Base-by-base conservation (phyloP, 2,888 invertebrate species). In the Drosophila testacea region DNA sequence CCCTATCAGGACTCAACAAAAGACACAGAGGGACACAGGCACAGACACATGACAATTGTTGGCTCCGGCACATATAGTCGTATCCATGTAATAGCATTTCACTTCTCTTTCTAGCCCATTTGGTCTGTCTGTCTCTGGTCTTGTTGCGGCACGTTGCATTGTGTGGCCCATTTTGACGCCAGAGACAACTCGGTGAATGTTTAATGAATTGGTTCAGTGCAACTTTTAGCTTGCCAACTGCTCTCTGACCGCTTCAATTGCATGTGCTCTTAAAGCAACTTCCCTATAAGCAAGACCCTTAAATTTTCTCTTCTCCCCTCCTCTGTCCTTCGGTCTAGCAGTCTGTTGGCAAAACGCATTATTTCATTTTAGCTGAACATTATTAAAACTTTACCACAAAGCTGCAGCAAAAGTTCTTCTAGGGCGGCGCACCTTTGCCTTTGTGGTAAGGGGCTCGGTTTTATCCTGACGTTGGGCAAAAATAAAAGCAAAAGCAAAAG, bases 311-410 rank as follows among this genome's bases (percentile, higher is more conserved):
- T 32, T 32, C 9, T 9, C 32, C 32, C 32, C 0, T 28, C 38
- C 57, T 30, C 28, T 42, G n/a, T 36, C 61, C 66, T 48, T 61
- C 34, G 22, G 22, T 22, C 22, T 22, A 22, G 34, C 61, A 67
- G 66, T 71, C 64, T 69, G 70, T 62, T 55, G 75, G 77, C 69
- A 69, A 81, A 81, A 86, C 68, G 82, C 83, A 83, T 83, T 87
- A 82, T 82, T 78, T 87, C 68, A 82, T 82, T 84, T 84, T 77
- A 76, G 87, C 69, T 63, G 80, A 87, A 82, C 85, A 82, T 87
- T 84, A 87, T 87, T 80, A 84, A 82, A 87, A 84, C 63, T 84
- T 83, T 78, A 54, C 72, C 84, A 65, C 80, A 83, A 84, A 81
- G 82, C 75, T 79, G 82, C 77, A 79, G 70, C 57, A 59, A 82